Conservation (phyloP, 2,113 vertebrate species). For the Ictalurus punctatus region DNA sequence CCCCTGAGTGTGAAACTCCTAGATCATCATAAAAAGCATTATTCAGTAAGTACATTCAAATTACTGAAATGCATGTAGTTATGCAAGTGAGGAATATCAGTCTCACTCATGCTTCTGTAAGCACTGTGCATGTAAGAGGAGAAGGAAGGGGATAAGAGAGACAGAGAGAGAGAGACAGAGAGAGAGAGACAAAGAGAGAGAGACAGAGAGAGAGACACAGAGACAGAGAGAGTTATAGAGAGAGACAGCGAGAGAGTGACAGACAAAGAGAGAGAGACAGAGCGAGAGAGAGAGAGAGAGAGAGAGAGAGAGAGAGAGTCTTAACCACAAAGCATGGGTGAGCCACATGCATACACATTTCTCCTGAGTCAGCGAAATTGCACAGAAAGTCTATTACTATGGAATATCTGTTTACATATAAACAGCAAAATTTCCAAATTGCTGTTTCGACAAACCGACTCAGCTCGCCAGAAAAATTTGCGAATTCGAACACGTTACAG, state of each 20-base stretch:
- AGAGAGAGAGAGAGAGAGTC: not conserved
- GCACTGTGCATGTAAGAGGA: not conserved
- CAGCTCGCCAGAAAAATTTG: not conserved
- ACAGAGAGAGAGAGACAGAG: not conserved
- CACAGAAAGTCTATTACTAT: not conserved
- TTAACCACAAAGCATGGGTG: not conserved
- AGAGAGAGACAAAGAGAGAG: not conserved
- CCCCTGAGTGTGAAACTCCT: not conserved
- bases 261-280: not conserved
- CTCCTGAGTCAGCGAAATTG: conserved; percentile 13
- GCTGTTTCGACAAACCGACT: not conserved
- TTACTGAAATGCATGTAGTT: not conserved
- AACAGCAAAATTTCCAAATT: conserved; percentile 10
- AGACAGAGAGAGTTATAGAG: not conserved
- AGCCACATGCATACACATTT: not conserved
- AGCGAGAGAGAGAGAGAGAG: not conserved
- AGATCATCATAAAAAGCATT: not conserved
- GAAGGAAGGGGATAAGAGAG: not conserved
- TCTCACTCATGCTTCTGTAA: not conserved
- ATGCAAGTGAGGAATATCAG: not conserved
- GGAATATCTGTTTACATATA: conserved; percentile 12
- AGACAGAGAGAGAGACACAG: not conserved
- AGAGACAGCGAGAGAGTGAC: not conserved
- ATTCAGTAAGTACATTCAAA: not conserved
- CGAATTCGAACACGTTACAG: not conserved